These are phyloP conservation scores for Corydoras maculifer DNA, from an alignment of 2,113 vertebrate species.

Conservation along the genomic window DNA sequence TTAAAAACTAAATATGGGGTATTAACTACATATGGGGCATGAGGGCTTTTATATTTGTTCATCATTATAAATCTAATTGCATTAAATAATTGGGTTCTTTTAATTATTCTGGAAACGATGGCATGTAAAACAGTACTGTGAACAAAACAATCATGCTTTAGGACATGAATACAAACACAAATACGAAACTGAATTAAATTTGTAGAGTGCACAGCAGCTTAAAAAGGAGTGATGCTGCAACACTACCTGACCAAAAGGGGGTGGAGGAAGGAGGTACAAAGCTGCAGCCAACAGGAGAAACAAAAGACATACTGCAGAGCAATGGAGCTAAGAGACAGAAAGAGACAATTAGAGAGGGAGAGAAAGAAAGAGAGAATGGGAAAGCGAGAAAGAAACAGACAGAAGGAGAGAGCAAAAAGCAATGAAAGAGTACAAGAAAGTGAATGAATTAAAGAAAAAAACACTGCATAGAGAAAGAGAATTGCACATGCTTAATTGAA, in stretches of 20 bases:
- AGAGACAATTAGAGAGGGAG: slow-evolving; percentile 8
- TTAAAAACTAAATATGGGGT: no score
- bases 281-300: slow-evolving; percentile 92
- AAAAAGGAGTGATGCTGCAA: slow-evolving; percentile 75
- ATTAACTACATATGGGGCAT: no score
- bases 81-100: no score
- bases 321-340: slow-evolving; percentile 80
- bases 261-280: slow-evolving; percentile 94
- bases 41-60: no score
- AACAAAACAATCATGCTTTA: background rate
- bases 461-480: slow-evolving; percentile 35
- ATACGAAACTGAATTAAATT: background rate
- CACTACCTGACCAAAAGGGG: slow-evolving; percentile 99
- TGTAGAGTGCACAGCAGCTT: slow-evolving; percentile 16
- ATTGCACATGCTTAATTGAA: background rate
- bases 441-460: background rate
- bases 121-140: no score
- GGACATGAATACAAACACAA: slow-evolving; percentile 12
- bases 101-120: no score
- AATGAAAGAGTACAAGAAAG: background rate
- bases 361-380: slow-evolving; percentile 5
- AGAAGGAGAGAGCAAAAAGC: slow-evolving; percentile 61
- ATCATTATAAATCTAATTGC: no score
- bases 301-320: slow-evolving; percentile 94
- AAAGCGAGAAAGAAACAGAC: background rate